Percentiles rank a stretch among this genome's conserved stretches.
Evolutionary conservation across 2,797 vertebrate genomes (phyloP).

Genomic region (Gymnopithys bicolor): DNA sequence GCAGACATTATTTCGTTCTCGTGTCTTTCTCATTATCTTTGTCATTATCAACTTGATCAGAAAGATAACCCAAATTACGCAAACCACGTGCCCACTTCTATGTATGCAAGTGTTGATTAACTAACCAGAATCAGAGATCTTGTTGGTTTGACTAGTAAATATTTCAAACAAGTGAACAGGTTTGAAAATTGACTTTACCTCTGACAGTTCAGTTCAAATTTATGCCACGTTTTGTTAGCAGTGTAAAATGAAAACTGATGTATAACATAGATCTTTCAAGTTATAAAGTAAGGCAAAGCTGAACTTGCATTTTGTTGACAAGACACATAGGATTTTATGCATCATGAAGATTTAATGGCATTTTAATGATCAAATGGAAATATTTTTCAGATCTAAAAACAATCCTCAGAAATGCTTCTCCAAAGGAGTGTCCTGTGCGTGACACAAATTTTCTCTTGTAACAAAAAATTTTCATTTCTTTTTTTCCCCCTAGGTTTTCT

Average conservation of each 20-base stretch:
- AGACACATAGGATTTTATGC: neutral
- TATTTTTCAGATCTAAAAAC: neutral
- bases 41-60: neutral
- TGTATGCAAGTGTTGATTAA: neutral
- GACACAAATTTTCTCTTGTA: neutral
- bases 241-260: neutral
- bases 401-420: neutral
- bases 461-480: neutral
- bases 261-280: neutral
- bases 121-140: neutral
- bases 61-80: neutral
- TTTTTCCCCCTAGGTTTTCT: neutral
- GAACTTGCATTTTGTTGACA: neutral
- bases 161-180: neutral
- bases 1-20: neutral
- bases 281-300: neutral
- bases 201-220: neutral
- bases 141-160: neutral
- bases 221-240: neutral
- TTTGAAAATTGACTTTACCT: neutral
- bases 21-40: neutral
- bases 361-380: conserved; percentile 3
- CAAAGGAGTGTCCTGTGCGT: neutral
- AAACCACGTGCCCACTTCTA: neutral
- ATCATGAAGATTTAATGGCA: neutral